Conservation (phyloP, 2,113 vertebrate genomes). For the Fregetta grallaria region DNA sequence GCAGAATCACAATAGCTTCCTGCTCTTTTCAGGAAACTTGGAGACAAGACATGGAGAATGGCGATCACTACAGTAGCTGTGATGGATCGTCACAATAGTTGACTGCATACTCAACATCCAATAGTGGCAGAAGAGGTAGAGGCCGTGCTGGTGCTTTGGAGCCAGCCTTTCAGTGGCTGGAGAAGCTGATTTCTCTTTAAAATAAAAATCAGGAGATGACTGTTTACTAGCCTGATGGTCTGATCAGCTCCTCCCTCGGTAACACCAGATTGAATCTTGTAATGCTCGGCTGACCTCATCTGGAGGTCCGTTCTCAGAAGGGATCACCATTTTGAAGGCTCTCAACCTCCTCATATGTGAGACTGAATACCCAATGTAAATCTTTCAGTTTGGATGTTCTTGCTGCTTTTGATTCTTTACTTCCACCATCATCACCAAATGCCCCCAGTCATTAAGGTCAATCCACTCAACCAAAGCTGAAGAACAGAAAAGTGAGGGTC, state of each 20-base stretch:
- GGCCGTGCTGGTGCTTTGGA: fast-evolving
- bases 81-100: background rate
- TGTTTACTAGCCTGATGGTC: background rate
- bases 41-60: background rate
- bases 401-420: background rate
- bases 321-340: background rate
- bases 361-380: background rate
- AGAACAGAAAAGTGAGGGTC: background rate
- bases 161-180: background rate
- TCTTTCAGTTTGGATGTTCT: background rate
- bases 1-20: background rate
- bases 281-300: background rate
- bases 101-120: background rate
- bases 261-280: background rate
- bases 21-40: background rate
- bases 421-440: background rate
- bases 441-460: background rate
- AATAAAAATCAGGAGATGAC: background rate
- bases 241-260: background rate
- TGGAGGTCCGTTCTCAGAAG: background rate
- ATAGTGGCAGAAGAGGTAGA: background rate
- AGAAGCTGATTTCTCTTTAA: background rate
- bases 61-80: background rate
- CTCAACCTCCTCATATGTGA: background rate
- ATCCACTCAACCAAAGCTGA: background rate